Base-by-base conservation (phyloP, 1,140 invertebrate genomes). In the Melanaphis sacchari region DNA sequence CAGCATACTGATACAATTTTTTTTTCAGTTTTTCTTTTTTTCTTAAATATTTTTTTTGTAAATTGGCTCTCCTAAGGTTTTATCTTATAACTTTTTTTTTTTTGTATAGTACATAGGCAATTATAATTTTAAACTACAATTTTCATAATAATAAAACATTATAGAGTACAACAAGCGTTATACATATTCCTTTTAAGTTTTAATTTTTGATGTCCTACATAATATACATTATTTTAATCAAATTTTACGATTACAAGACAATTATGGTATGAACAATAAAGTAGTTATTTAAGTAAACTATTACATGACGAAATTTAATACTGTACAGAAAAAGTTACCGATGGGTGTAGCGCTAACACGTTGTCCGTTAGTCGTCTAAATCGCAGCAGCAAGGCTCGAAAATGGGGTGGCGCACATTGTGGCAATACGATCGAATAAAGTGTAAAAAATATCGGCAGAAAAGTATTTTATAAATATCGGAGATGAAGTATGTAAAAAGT, bases 301-400 rank as follows among this genome's bases (percentile, higher is more conserved):
- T 66, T 90, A 90, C 38, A 90, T 15, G 9, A 90, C 54, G 54
- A 41, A 38, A 59, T 59, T 36, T 90, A 4, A 66, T 90, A 11
- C 38, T 66, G 26, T 66, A 90, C 49, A 90, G 26, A 90, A 90
- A n/a, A 90, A 41, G 40, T 90, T 66, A 89, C 89, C 54, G 38
- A 66, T 15, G 52, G 40, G 89, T 90, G 89, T 90, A 90, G 54
- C 89, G 89, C 89, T 66, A 54, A 90, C 89, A 59, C 89, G 89
- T 59, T 3, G 89, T 90, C 54, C 89, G 18, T 38, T 66, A 43
- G 26, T 41, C 38, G 89, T 90, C 89, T 90, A 90, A 90, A 90
- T 90, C 89, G 52, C 89, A 66, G 89, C 52, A 54, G 38, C 52
- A 38, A 36, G 26, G 26, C 89, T 90, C 38, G 38, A 31, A 40